phyloP scores from a whole-genome alignment of 2,888 invertebrate species.

The Cecidostiba fungosa region DNA sequence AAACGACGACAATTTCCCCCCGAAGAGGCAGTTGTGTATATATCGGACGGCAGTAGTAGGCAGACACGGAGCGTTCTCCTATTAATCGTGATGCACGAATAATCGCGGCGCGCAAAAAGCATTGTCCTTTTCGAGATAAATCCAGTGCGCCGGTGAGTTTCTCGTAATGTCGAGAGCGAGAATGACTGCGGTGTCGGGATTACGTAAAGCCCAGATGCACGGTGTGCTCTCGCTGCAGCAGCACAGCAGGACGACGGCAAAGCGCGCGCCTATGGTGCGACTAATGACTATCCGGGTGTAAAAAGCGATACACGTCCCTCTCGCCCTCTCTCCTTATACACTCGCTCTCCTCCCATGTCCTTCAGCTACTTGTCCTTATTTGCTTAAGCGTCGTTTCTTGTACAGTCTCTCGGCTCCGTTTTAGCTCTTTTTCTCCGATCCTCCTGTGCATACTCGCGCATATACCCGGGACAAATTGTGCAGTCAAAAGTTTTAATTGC shows the following conservation, averaged over 20 bases:
- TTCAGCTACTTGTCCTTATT: neutral
- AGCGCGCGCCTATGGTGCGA: neutral
- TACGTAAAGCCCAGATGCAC: slow-evolving; percentile 29
- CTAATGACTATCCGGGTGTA: slow-evolving; percentile 17
- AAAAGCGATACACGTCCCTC: slow-evolving; percentile 17
- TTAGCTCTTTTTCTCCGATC: neutral
- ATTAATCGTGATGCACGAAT: slow-evolving; percentile 47
- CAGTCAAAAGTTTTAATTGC: neutral
- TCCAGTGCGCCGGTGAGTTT: neutral
- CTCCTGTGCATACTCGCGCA: neutral
- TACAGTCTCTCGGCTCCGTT: neutral
- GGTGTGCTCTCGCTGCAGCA: too few species aligned
- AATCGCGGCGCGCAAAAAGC: neutral
- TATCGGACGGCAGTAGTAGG: neutral
- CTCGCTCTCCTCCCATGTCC: neutral
- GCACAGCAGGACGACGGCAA: neutral
- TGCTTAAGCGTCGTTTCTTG: slow-evolving; percentile 25
- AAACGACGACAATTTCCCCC: slow-evolving; percentile 12
- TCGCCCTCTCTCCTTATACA: neutral
- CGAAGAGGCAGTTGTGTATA: neutral
- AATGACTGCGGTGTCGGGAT: slow-evolving; percentile 16
- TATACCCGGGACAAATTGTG: neutral
- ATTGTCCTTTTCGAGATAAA: slow-evolving; percentile 20
- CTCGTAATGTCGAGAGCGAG: slow-evolving; percentile 22
- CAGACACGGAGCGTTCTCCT: neutral